Base-by-base conservation (phyloP, 2,797 vertebrate genomes). In the Chelmon rostratus region DNA sequence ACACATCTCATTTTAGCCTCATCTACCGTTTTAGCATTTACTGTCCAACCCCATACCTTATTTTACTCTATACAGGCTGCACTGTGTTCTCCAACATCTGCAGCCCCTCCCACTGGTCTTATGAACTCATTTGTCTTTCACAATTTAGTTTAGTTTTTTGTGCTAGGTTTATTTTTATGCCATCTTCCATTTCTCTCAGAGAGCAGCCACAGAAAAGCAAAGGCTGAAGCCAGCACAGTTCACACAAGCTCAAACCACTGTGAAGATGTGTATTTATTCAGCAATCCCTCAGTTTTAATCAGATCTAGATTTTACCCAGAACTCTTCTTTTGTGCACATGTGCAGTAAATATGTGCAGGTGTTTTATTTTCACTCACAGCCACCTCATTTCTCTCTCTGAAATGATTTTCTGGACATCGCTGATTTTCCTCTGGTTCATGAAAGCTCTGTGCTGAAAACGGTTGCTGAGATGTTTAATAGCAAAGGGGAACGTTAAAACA, bases 111-210 rank as follows among this genome's bases (percentile, higher is more conserved):
- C 31, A 59, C 7, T 19, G 25, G 37, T 52, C 68, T n/a, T 19
- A 49, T 65, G 18, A 53, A 50, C 50, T 44, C 44, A 65, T 61
- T 65, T 74, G 19, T 79, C 67, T 67, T 74, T 54, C 49, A 42
- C 57, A 42, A 63, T 73, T 79, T 61, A 57, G 73, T 59, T n/a
- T 76, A 61, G 67, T 86, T 65, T 66, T 86, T 78, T 76, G 40
- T 58, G 21, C 28, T 31, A 12, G 37, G 11, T 84, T 88, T 89
- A 84, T 87, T 85, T 87, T 85, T 82, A 79, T 70, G 40, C 52
- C 28, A 28, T 0, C 6, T 12, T 64, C 54, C 62, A 13, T 68
- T 78, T 76, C 47, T 46, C 35, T 57, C 57, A 54, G 19, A 53
- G 56, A 62, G 52, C 37, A 71, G 65, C 57, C 28, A 47, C 46